Evolutionary conservation across 2,797 vertebrate species (phyloP), one percentile per base, ranked within the genome.

Genomic region (Intellagama lesueurii): DNA sequence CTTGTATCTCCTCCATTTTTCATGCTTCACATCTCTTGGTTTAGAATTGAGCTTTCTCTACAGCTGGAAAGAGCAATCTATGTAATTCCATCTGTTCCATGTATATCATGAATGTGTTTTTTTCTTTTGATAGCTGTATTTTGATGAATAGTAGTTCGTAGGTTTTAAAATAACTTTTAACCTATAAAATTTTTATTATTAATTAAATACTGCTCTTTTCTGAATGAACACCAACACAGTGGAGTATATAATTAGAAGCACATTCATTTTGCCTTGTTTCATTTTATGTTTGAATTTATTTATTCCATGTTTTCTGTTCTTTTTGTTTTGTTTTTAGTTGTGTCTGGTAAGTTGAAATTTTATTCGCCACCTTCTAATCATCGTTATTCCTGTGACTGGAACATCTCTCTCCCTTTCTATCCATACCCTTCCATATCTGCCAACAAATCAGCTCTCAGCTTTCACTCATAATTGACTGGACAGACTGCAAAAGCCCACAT

Each of bases 291-390:
- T 97, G 95, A 97, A 96, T 97, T 95, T 97, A 97, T 96, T 97
- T 97, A 97, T 95, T 96, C 96, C 96, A 96, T 98, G 96, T 98
- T 97, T 97, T 98, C 97, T 98, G 98, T 97, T 98, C 97, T 97
- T 97, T 97, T 96, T 97, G 95, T 97, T 97, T 97, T 97, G 95
- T 98, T 96, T 98, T 98, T 98, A 99, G 99, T 99, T 97, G 95
- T 98, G 96, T 99, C 98, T 99, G 99, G 99, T 99, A 99, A 99
- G 99, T 99, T 98, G 98, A 99, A 98, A 98, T 99, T 98, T 99
- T 98, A 98, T 98, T 98, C 97, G 96, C 98, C 98, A 99, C 98
- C 98, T 97, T 97, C 98, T 98, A 97, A 98, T 98, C 98, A 98
- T 96, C 97, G 97, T 98, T 90, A 95, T 97, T 96, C 98, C 98